These are phyloP conservation scores for Chirona hameri DNA, from an alignment of 2,888 invertebrate species.

Conservation along the genomic window DNA sequence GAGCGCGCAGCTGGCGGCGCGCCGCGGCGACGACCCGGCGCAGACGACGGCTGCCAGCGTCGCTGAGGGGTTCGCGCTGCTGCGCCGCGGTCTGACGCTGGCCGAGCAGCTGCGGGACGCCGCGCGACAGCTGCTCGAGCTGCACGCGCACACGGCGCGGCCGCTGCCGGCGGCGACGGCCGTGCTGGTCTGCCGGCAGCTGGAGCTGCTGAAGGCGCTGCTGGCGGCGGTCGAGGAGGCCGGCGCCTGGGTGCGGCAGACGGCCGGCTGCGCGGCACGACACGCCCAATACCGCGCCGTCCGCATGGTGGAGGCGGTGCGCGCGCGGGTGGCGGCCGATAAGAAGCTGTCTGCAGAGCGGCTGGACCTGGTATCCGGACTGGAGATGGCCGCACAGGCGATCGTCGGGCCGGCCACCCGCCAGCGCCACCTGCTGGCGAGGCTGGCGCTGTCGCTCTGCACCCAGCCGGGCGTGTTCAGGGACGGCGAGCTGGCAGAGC, in stretches of 20 bases:
- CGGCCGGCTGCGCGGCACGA: constrained; percentile 37
- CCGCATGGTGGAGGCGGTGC: background rate
- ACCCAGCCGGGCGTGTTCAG: constrained; percentile 14
- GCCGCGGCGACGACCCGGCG: background rate
- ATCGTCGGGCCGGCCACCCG: constrained; percentile 39
- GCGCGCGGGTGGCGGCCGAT: background rate
- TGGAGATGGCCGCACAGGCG: constrained; percentile 39
- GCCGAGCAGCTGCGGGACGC: constrained; percentile 36
- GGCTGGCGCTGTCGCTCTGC: constrained; percentile 36
- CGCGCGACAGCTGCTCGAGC: constrained; percentile 36
- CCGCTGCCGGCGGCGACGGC: constrained; percentile 37
- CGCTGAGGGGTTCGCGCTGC: background rate
- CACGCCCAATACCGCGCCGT: constrained; percentile 37
- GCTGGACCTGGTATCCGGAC: constrained; percentile 39
- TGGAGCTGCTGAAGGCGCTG: constrained; percentile 39
- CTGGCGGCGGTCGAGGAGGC: constrained; percentile 34
- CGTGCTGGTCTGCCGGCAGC: constrained; percentile 35
- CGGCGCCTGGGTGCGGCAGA: constrained; percentile 34
- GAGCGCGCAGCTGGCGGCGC: background rate
- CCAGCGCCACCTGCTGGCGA: constrained; percentile 34
- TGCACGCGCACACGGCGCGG: constrained; percentile 37
- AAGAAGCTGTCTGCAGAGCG: constrained; percentile 35
- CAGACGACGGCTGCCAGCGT: background rate
- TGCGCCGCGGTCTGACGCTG: constrained; percentile 36
- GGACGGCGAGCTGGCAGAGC: constrained; percentile 36